A percentile compares a stretch with the other conserved stretches of the same genome.
These are phyloP conservation scores for Aradophagus sp. DNA, from an alignment of 1,140 invertebrate species.

Conservation along the genomic window DNA sequence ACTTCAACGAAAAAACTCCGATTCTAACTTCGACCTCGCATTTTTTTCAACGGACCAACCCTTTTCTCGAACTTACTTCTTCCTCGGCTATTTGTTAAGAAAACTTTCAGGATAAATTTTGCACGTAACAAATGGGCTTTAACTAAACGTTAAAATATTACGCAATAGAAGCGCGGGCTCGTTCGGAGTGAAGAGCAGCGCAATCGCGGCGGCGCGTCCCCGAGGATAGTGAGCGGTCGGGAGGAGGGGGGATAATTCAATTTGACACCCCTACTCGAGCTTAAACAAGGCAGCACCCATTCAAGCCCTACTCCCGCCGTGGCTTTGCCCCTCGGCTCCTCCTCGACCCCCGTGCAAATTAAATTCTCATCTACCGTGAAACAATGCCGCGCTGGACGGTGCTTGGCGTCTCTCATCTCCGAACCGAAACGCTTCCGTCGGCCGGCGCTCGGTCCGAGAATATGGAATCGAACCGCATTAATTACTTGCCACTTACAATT, in stretches of 20 bases:
- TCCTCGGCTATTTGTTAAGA: too few relatives aligned
- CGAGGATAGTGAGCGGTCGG: conserved; percentile 52
- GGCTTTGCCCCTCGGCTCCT: conserved; percentile 39
- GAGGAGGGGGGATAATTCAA: conserved; percentile 70
- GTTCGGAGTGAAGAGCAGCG: too few relatives aligned
- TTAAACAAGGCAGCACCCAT: conserved; percentile 72
- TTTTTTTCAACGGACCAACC: too few relatives aligned
- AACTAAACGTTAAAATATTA: conserved; percentile 31
- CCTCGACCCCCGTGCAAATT: conserved; percentile 67
- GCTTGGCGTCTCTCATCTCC: conserved; percentile 50
- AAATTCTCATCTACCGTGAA: conserved; percentile 75
- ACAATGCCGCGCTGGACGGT: conserved; percentile 68
- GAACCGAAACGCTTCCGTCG: conserved; percentile 53
- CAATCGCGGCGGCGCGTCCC: conserved; percentile 65
- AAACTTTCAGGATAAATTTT: conserved; percentile 3
- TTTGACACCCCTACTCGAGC: conserved; percentile 73
- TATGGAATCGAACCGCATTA: conserved; percentile 67
- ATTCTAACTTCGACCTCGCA: too few relatives aligned
- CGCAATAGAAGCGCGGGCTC: too few relatives aligned
- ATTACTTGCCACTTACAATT: conserved; percentile 69
- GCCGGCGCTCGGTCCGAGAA: conserved; percentile 59
- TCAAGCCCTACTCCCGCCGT: conserved; percentile 42
- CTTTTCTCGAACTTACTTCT: too few relatives aligned
- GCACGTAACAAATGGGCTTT: too few relatives aligned
- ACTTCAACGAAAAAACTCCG: too few relatives aligned